Base-by-base conservation (phyloP, 2,113 vertebrate species). In the Pongo pygmaeus region DNA sequence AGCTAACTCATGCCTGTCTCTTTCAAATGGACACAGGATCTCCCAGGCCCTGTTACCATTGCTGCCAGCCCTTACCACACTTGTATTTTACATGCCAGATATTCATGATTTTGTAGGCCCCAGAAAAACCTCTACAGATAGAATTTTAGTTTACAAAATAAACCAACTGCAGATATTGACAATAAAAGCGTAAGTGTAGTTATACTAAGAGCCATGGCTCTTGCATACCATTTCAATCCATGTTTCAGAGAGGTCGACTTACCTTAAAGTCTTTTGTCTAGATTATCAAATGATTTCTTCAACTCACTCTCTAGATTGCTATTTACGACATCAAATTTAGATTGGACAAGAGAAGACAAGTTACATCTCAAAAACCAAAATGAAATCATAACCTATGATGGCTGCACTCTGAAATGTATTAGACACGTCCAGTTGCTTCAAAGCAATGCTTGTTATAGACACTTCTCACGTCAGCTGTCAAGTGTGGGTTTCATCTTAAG, bases 401-500 rank as follows among this genome's bases (percentile, higher is more conserved):
- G 13, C 27, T 93, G 94, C 84, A 95, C 72, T 25, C 61, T 46
- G 89, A 83, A 93, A 97, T 30, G 74, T 80, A 95, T 79, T 95
- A 93, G 97, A 67, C 13, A 1, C 40, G 91, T 55, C 59, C 57
- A 59, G 8, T 80, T 74, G 48, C 78, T 94, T 48, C 72, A 85
- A 95, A 97, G 89, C 96, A 94, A 95, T 20, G 50, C n/a, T 79
- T 6, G 59, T 74, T 52, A 14, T 84, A 17, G 38, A 67, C 75
- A 89, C 93, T 98, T 93, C 95, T 90, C 97, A 91, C 91, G 98
- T 91, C 89, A 92, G 93, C 77, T 69, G 40, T 92, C 91, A 92
- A 97, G 96, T 94, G 96, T 96, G 90, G 86, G 93, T 96, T 97
- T 75, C 93, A 79, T 93, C 96, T 50, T 83, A 81, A 38, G 93